Conservation (phyloP, 2,113 vertebrate species). For the Philantomba maxwellii region DNA sequence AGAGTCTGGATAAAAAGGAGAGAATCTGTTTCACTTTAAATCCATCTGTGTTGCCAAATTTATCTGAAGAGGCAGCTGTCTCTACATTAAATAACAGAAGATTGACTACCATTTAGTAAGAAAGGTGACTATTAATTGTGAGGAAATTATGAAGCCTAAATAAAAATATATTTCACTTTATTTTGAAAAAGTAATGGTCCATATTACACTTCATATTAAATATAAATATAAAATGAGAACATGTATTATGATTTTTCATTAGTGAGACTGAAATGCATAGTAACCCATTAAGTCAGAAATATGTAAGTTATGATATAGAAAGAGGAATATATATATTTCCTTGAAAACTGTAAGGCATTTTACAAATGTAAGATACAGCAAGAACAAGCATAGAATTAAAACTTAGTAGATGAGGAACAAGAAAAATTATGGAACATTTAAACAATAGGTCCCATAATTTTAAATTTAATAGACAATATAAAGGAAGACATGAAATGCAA, state of each 20-base stretch:
- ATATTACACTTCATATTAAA: not conserved
- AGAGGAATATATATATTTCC: not conserved
- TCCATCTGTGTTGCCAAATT: not conserved
- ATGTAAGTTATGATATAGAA: not conserved
- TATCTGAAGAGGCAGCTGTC: not conserved
- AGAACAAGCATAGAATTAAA: not conserved
- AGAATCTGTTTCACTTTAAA: conserved; percentile 7
- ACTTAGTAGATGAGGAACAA: not conserved
- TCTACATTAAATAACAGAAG: not conserved
- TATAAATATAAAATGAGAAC: not conserved
- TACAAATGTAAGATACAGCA: not conserved
- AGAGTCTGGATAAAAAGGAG: not conserved
- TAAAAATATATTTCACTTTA: not conserved
- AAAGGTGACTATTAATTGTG: not conserved
- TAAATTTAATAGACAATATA: not conserved
- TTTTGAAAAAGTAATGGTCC: not conserved
- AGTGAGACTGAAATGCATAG: not conserved
- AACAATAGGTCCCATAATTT: not conserved
- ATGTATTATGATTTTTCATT: not conserved
- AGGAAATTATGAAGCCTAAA: not conserved
- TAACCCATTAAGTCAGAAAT: not conserved
- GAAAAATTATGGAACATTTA: not conserved
- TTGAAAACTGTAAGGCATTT: not conserved
- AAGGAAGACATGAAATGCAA: not conserved
- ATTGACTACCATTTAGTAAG: not conserved